Percentiles rank a stretch among this genome's conserved stretches.
phyloP scores from a whole-genome alignment of 1,140 invertebrate genomes.

The Drosophila sp. region DNA sequence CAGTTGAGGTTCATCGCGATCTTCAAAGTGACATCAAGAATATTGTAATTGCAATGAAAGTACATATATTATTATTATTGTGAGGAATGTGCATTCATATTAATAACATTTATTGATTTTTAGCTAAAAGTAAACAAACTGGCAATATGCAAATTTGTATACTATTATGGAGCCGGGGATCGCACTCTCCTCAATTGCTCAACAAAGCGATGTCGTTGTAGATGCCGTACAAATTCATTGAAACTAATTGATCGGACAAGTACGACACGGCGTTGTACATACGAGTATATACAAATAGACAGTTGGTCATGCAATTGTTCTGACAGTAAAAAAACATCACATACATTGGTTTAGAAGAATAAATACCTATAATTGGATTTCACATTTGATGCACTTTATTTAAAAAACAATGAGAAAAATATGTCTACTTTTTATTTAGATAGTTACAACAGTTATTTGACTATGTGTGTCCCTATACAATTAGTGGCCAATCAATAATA shows the following conservation, averaged over 20 bases:
- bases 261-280: constrained; percentile 44
- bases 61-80: background rate
- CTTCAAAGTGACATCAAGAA: background rate
- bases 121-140: constrained; percentile 17
- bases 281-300: constrained; percentile 15
- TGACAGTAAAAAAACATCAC: too few species aligned
- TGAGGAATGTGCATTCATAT: constrained; percentile 3
- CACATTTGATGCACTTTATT: too few species aligned
- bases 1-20: background rate
- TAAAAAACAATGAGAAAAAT: too few species aligned
- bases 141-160: constrained; percentile 35
- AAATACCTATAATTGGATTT: too few species aligned
- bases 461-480: background rate
- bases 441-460: too few species aligned
- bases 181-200: constrained; percentile 56
- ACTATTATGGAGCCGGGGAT: constrained; percentile 19
- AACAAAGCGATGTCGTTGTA: background rate
- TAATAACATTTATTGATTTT: constrained; percentile 6
- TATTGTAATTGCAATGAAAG: constrained; percentile 2
- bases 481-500: constrained; percentile 19
- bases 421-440: too few species aligned
- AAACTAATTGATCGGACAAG: constrained; percentile 71
- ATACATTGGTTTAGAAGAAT: too few species aligned
- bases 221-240: constrained; percentile 65
- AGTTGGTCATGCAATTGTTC: background rate